Evolutionary conservation across 1,140 invertebrate genomes (phyloP), one percentile per base, ranked within the genome.

Genomic region (Bathynomus jamesi): DNA sequence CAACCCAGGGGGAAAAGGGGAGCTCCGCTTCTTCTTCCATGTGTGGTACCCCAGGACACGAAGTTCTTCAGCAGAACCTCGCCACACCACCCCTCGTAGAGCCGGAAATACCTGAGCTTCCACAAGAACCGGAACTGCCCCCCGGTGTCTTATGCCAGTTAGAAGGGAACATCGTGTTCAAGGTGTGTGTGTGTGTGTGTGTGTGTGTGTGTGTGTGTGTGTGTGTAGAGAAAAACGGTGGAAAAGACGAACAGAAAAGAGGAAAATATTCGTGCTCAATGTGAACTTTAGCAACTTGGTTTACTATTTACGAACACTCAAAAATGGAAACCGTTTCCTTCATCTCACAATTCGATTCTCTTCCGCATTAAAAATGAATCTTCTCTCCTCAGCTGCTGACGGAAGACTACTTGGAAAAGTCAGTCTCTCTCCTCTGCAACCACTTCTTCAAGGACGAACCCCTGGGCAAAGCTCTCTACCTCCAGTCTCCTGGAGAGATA

Each of bases 341-440:
- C n/a, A n/a, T n/a, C n/a, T n/a, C n/a, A n/a, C n/a, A n/a, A n/a
- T n/a, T n/a, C n/a, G n/a, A n/a, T n/a, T n/a, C n/a, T n/a, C n/a
- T n/a, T n/a, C n/a, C n/a, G n/a, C n/a, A n/a, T n/a, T n/a, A n/a
- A n/a, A n/a, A n/a, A n/a, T n/a, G n/a, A n/a, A n/a, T n/a, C n/a
- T n/a, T n/a, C n/a, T n/a, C n/a, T n/a, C n/a, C 27, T 27, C 65
- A 74, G 68, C 32, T 75, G 7, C 61, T 76, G 28, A 71, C 75
- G 40, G 65, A 71, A 28, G 77, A 74, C 46, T 72, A 72, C 61
- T 65, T 73, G 0, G 80, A 80, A 24, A 78, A 78, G 13, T 73
- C 78, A 7, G 62, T 79, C 8, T 78, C 80, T 61, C 79, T 81
- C 40, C 80, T 81, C 46, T 78, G 75, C 21, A 81, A 76, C 40